Evolutionary conservation across 2,888 invertebrate species (phyloP).

Genomic region (Allygus modestus): DNA sequence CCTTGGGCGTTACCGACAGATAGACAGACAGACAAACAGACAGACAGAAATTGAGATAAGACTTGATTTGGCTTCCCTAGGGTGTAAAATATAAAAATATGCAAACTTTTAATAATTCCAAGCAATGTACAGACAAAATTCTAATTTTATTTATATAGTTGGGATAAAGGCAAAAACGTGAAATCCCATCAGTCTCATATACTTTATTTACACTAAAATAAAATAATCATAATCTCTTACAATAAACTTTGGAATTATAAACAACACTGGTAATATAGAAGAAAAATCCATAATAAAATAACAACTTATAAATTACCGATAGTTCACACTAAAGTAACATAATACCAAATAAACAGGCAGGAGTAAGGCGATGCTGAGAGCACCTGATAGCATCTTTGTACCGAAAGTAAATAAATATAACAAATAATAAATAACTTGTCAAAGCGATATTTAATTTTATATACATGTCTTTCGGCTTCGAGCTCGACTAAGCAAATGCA

Average conservation of each 20-base stretch:
- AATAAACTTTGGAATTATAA: slow-evolving; percentile 53
- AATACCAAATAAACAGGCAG: slow-evolving; percentile 36
- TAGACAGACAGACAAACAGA: no score
- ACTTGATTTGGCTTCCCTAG: no score
- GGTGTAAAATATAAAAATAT: no score
- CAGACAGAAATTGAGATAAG: no score
- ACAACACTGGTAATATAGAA: slow-evolving; percentile 40
- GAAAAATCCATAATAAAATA: not conserved
- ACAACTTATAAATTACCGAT: slow-evolving; percentile 27
- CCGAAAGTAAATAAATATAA: slow-evolving; percentile 19
- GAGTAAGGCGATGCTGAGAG: not conserved
- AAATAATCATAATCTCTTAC: slow-evolving; percentile 33
- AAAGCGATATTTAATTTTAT: slow-evolving; percentile 31
- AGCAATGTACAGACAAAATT: no score
- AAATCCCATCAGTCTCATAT: slow-evolving; percentile 41
- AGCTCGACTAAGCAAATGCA: slow-evolving; percentile 30
- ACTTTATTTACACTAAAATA: slow-evolving; percentile 55
- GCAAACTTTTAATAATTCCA: no score
- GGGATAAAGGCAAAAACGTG: no score
- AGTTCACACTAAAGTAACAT: slow-evolving; percentile 30
- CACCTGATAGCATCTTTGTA: not conserved
- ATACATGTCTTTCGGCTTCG: slow-evolving; percentile 19
- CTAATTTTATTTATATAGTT: no score
- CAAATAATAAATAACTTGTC: slow-evolving; percentile 28
- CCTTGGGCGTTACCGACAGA: no score